phyloP scores from a whole-genome alignment of 1,140 invertebrate genomes.

The Spodoptera frugiperda region DNA sequence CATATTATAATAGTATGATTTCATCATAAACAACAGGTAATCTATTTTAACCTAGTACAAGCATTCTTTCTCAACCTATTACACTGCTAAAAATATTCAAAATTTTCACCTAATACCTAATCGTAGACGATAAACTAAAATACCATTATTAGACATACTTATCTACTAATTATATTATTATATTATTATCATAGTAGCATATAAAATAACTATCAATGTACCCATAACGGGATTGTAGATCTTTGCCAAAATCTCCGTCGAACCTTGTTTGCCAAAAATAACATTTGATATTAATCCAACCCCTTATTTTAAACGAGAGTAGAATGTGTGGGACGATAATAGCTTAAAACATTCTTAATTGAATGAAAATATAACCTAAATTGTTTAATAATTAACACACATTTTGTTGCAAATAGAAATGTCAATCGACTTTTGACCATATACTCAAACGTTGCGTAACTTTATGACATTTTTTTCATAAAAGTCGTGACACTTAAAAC shows the following conservation, averaged over 20 bases:
- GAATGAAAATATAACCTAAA: background rate
- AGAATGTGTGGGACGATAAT: conserved; percentile 5
- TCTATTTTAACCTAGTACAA: no score
- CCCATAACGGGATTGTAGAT: background rate
- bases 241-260: conserved; percentile 10
- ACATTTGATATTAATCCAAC: conserved; percentile 17
- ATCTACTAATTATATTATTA: background rate
- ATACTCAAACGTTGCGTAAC: no score
- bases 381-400: no score
- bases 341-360: background rate
- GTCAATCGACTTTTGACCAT: background rate
- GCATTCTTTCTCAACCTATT: no score
- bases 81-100: no score
- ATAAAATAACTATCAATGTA: conserved; percentile 3
- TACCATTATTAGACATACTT: background rate
- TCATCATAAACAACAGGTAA: no score
- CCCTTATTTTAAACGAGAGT: conserved; percentile 1
- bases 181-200: background rate
- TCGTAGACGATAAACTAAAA: conserved; percentile 3
- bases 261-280: conserved; percentile 20
- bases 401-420: background rate
- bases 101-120: background rate
- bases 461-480: no score
- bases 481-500: no score
- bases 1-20: no score